Conservation (phyloP, 2,113 vertebrate genomes). For the Prunella fulvescens region DNA sequence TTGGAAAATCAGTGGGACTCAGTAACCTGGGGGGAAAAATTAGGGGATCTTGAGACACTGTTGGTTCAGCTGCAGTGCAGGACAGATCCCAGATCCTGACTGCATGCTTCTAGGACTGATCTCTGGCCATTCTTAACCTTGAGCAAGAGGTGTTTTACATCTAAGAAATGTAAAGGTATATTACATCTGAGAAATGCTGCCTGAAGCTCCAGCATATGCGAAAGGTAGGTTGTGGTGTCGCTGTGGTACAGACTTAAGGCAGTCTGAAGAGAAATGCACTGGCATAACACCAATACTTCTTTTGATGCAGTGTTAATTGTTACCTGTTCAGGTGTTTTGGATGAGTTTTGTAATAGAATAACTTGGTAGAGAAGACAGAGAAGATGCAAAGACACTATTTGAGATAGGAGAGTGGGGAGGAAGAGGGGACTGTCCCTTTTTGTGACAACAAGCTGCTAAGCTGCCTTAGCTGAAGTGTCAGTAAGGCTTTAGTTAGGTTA, state of each 20-base stretch:
- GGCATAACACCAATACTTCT: neutral
- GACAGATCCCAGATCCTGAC: neutral
- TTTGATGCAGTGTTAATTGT: neutral
- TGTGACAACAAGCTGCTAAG: neutral
- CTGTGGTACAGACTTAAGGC: neutral
- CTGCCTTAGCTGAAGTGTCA: neutral
- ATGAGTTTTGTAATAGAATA: neutral
- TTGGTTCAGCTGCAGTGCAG: neutral
- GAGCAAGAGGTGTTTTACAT: neutral
- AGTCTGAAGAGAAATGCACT: neutral
- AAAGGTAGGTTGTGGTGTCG: neutral
- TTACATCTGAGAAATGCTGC: neutral
- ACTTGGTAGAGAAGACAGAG: neutral
- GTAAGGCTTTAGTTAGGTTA: neutral
- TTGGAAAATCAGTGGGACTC: neutral
- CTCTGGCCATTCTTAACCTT: neutral
- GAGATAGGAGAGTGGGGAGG: neutral
- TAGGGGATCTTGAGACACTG: neutral
- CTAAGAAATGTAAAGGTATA: neutral
- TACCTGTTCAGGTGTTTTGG: neutral
- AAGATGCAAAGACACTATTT: neutral
- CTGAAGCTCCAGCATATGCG: accelerated
- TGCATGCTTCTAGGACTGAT: neutral
- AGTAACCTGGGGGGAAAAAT: neutral
- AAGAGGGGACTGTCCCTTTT: neutral